These are phyloP conservation scores for Pangasius larnaudii DNA, from an alignment of 2,797 vertebrate species.

Conservation along the genomic window DNA sequence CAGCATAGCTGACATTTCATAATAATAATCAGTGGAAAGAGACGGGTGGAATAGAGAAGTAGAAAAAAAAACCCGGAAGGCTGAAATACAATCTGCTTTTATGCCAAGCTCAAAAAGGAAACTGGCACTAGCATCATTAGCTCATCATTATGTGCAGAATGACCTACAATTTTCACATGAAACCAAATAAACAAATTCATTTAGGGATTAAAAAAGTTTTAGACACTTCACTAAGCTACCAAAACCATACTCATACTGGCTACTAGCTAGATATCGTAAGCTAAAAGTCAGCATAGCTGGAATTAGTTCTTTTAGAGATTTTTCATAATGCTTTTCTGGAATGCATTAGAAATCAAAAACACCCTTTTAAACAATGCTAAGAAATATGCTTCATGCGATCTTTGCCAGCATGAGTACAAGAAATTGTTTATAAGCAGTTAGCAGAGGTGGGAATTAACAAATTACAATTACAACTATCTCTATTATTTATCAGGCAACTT, in stretches of 20 bases:
- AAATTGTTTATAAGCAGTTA: background rate
- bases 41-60: slow-evolving; percentile 17
- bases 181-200: background rate
- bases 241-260: background rate
- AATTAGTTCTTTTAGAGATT: background rate
- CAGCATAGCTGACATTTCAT: background rate
- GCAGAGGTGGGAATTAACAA: background rate
- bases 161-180: background rate
- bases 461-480: background rate
- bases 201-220: background rate
- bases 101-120: background rate
- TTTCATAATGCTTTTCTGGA: background rate
- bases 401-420: background rate
- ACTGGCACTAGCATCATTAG: background rate
- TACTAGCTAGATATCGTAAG: background rate
- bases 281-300: background rate
- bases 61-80: slow-evolving; percentile 4
- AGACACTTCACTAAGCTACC: background rate
- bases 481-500: background rate
- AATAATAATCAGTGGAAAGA: background rate
- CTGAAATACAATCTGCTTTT: slow-evolving; percentile 9
- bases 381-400: background rate
- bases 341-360: background rate
- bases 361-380: background rate
- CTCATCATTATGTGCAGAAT: background rate